phyloP scores from a whole-genome alignment of 2,888 invertebrate genomes.

The Gibbula magus region DNA sequence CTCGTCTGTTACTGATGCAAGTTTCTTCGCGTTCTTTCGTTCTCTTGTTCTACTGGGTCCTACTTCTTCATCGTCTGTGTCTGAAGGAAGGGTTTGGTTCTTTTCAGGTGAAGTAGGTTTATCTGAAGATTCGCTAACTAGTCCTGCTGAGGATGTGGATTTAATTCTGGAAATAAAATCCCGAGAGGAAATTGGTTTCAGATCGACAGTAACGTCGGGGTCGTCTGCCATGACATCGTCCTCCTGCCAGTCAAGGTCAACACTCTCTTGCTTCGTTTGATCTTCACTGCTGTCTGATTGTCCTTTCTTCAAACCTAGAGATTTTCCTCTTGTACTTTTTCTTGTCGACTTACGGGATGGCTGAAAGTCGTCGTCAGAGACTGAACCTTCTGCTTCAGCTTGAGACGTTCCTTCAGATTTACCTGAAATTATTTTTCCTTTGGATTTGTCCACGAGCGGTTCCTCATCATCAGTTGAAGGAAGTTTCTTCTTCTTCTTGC shows the following conservation, averaged over 20 bases:
- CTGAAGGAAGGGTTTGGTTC: not conserved
- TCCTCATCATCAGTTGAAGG: too few relatives aligned
- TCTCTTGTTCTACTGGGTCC: not conserved
- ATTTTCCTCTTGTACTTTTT: not conserved
- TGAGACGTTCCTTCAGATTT: too few relatives aligned
- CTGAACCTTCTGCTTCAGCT: too few relatives aligned
- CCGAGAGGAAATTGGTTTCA: not conserved
- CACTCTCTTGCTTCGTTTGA: not conserved
- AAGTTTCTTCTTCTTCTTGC: too few relatives aligned
- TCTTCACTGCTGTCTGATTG: not conserved
- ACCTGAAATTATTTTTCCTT: too few relatives aligned
- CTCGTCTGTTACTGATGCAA: not conserved
- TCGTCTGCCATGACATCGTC: not conserved
- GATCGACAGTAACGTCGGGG: not conserved
- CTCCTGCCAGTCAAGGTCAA: not conserved
- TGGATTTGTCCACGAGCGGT: too few relatives aligned
- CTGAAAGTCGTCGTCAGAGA: too few relatives aligned
- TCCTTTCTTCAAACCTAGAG: not conserved
- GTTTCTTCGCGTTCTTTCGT: not conserved
- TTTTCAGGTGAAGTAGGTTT: too few relatives aligned
- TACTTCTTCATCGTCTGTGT: not conserved
- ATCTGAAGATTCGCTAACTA: too few relatives aligned
- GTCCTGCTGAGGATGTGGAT: not conserved
- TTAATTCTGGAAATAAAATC: slow-evolving; percentile 5
- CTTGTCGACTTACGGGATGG: too few relatives aligned